Evolutionary conservation across 2,113 vertebrate genomes (phyloP).

Genomic region (Cynoglossus semilaevis): DNA sequence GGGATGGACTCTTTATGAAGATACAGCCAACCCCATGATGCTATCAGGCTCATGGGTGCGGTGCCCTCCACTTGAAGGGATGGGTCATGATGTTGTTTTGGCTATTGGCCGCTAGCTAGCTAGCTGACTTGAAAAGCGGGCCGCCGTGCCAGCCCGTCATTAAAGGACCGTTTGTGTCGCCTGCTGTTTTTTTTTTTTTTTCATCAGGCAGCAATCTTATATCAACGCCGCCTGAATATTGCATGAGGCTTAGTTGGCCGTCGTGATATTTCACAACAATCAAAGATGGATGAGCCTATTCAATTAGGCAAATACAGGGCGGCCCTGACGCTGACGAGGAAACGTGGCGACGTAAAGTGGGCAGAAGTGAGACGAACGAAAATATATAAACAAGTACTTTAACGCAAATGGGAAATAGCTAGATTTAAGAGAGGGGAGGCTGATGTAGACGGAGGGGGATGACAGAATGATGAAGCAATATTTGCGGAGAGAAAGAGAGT

Average conservation of each 20-base stretch:
- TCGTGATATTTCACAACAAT: slow-evolving; percentile 71
- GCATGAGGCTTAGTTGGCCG: slow-evolving; percentile 62
- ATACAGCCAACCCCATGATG: not conserved
- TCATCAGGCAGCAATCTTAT: slow-evolving; percentile 70
- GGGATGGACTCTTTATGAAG: too few species aligned
- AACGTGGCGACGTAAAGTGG: slow-evolving; percentile 15
- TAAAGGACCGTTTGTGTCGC: slow-evolving; percentile 70
- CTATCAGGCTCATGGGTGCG: not conserved
- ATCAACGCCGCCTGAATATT: slow-evolving; percentile 74
- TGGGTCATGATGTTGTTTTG: slow-evolving; percentile 14
- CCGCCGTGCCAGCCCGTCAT: slow-evolving; percentile 50
- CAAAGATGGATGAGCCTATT: slow-evolving; percentile 70
- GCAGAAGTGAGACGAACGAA: slow-evolving; percentile 29
- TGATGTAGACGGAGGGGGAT: slow-evolving; percentile 26
- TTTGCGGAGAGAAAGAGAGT: slow-evolving; percentile 48
- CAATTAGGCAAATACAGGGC: slow-evolving; percentile 58
- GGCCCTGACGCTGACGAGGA: slow-evolving; percentile 34
- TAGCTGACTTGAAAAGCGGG: too few species aligned
- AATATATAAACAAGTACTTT: slow-evolving; percentile 46
- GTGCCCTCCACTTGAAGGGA: slow-evolving; percentile 19
- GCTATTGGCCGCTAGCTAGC: slow-evolving; percentile 6
- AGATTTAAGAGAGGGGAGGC: slow-evolving; percentile 36
- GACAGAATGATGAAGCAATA: slow-evolving; percentile 36
- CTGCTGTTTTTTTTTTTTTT: slow-evolving; percentile 71
- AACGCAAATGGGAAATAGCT: slow-evolving; percentile 58